These are phyloP conservation scores for Alectura lathami DNA, from an alignment of 2,113 vertebrate species.

Conservation along the genomic window DNA sequence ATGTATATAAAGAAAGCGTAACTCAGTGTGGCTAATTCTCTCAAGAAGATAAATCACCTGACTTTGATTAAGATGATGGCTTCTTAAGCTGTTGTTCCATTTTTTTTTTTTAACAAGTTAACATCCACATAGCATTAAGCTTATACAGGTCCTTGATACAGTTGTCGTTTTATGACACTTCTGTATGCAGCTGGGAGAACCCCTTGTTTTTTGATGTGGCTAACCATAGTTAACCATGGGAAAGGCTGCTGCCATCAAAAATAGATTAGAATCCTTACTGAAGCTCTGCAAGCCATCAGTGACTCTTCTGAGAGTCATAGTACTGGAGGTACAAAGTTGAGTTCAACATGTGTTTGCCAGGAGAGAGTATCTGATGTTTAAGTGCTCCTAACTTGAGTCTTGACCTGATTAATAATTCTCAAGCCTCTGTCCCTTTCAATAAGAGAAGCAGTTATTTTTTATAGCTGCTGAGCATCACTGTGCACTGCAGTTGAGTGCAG, in stretches of 20 bases:
- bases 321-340: not conserved
- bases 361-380: not conserved
- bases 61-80: conserved; percentile 1
- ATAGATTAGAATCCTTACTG: not conserved
- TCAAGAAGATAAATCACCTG: conserved; percentile 4
- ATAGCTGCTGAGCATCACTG: not conserved
- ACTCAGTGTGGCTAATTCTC: conserved; percentile 28
- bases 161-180: not conserved
- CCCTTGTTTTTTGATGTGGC: not conserved
- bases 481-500: not conserved
- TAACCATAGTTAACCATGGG: not conserved
- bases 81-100: not conserved
- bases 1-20: not conserved
- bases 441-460: not conserved
- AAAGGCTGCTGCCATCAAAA: not conserved
- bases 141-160: not conserved
- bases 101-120: not conserved
- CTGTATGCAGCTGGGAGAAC: not conserved
- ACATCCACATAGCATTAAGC: not conserved
- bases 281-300: not conserved
- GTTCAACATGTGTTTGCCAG: not conserved
- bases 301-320: not conserved
- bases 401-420: not conserved
- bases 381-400: not conserved
- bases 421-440: not conserved